Evolutionary conservation across 2,888 invertebrate genomes (phyloP), one percentile per base, ranked within the genome.

Genomic region (Furcula furcula): DNA sequence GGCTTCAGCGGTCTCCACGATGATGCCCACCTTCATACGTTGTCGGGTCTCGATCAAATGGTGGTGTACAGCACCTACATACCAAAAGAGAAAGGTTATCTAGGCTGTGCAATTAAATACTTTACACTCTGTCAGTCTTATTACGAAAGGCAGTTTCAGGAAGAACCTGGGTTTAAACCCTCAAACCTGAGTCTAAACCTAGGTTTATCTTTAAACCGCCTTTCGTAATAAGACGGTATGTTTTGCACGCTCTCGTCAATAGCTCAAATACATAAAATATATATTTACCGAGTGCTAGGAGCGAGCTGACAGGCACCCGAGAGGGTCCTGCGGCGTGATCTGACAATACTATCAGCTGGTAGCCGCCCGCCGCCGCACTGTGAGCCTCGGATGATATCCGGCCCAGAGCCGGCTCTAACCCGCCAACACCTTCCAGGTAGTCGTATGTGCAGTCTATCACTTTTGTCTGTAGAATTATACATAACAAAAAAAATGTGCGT

Each of bases 1-100:
- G 0, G 98, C 98, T 81, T 99, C 99, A 1, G 95, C 99, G 0
- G 98, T 97, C 85, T 99, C 99, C 35, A 99, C 91, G 35, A 99
- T 92, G 34, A 99, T 88, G 20, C 97, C 98, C 12, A 98, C 96
- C 77, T 98, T 98, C 97, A 98, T 98, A 31, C 99, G 92, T 57
- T 97, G 95, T 20, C 98, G 92, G 16, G 96, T 95, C 75, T 97
- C 97, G 62, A 99, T 98, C 59, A 99, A 83, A 73, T 97, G 94
- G 73, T 99, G 99, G 82, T 99, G 99, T 1, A 97, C 94, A 10
- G 97, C 97, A 27, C 89, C 99, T 91, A 74, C n/a, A n/a, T n/a
- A n/a, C 1, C 38, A 59, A 31, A 7, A 34, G 34, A 30, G 7
- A n/a, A 5, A 12, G n/a, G n/a, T n/a, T n/a, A n/a, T n/a, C n/a